Conservation (phyloP, 1,140 invertebrate species). For the Hyles vespertilio region DNA sequence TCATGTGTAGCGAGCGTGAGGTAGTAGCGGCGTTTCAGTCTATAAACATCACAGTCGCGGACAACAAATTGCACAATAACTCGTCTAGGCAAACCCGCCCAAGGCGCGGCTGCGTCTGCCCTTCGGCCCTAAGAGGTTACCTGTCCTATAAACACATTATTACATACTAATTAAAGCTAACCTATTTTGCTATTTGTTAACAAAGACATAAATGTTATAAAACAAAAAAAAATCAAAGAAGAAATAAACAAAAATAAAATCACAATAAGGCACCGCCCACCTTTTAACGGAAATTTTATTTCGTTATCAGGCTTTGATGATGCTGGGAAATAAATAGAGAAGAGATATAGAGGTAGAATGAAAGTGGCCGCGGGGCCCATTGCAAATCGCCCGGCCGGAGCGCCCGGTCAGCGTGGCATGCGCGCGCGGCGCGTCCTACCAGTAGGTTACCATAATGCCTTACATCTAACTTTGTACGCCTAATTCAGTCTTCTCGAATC, state of each 20-base stretch:
- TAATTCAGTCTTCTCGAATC: conserved; percentile 71
- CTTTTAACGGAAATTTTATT: conserved; percentile 70
- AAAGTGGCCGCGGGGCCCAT: conserved; percentile 71
- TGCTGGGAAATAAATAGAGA: conserved; percentile 70
- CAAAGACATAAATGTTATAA: conserved; percentile 70
- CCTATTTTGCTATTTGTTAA: conserved; percentile 63
- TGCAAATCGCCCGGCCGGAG: conserved; percentile 72
- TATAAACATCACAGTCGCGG: conserved; percentile 75
- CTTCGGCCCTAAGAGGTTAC: conserved; percentile 47
- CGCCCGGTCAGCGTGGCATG: conserved; percentile 62
- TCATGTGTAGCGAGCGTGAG: conserved; percentile 68
- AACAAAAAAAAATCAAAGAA: conserved; percentile 62
- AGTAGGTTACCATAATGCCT: conserved; percentile 62
- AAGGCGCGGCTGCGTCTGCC: conserved; percentile 39
- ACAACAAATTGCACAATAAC: conserved; percentile 74
- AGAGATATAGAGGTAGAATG: conserved; percentile 61
- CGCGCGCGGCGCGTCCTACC: conserved; percentile 63
- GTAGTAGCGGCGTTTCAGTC: conserved; percentile 74
- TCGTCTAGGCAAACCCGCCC: conserved; percentile 52
- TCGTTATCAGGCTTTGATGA: conserved; percentile 44
- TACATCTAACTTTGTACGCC: conserved; percentile 72
- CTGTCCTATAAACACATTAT: conserved; percentile 48
- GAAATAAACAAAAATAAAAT: conserved; percentile 71
- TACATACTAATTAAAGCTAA: conserved; percentile 68
- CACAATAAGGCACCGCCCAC: conserved; percentile 54